phyloP scores from a whole-genome alignment of 2,797 vertebrate genomes.

The Hypotaenidia okinawae region DNA sequence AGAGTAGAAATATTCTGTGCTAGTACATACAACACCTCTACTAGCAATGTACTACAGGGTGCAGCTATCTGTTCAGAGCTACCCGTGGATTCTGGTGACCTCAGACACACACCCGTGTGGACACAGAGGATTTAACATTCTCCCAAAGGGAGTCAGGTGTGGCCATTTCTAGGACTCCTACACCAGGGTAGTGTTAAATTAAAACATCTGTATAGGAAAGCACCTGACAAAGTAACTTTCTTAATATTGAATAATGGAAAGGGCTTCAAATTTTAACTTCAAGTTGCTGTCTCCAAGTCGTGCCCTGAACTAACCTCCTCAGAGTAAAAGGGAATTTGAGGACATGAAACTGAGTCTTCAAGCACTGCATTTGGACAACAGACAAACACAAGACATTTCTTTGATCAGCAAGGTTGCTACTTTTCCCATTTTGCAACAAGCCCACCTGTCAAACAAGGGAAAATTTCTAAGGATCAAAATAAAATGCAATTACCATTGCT shows the following conservation, averaged over 20 bases:
- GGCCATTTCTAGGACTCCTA: neutral
- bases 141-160: neutral
- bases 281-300: neutral
- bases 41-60: fast-evolving
- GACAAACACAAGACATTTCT: neutral
- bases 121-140: neutral
- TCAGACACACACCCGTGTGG: neutral
- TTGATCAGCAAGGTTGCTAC: neutral
- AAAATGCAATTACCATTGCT: neutral
- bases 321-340: neutral
- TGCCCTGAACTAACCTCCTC: neutral
- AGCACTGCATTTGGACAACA: neutral
- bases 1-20: neutral
- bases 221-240: neutral
- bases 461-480: neutral
- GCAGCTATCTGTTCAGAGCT: neutral
- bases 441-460: neutral
- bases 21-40: fast-evolving
- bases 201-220: neutral
- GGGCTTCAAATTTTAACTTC: neutral
- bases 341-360: neutral
- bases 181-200: neutral
- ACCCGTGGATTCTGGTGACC: neutral
- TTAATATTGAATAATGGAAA: neutral
- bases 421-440: neutral